Conservation (phyloP, 2,888 invertebrate species). For the Lasioglossum marginatum region DNA sequence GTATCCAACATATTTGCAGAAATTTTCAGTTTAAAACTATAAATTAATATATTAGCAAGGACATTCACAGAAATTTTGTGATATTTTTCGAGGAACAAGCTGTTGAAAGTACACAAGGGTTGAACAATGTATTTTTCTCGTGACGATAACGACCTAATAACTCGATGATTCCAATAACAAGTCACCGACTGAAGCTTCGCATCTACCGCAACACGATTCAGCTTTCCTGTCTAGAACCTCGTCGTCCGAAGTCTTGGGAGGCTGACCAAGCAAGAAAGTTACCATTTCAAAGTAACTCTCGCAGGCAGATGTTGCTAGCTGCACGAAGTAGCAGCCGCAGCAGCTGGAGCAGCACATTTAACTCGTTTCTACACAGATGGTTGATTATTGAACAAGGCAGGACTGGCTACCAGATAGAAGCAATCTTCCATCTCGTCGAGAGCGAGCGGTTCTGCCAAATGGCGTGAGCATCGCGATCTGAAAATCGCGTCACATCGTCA, state of each 20-base stretch:
- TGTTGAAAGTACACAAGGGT: too few species aligned
- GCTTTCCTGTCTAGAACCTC: not conserved
- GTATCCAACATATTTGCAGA: too few species aligned
- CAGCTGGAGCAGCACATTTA: slow-evolving; percentile 34
- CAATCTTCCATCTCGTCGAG: slow-evolving; percentile 57
- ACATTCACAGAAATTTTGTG: too few species aligned
- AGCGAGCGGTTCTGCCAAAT: slow-evolving; percentile 51
- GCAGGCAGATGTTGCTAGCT: not conserved
- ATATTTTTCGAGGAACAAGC: too few species aligned
- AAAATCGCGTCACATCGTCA: slow-evolving; percentile 65
- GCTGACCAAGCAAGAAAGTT: not conserved
- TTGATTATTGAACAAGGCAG: slow-evolving; percentile 45
- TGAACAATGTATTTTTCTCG: too few species aligned
- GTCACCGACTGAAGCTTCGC: not conserved
- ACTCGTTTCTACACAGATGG: slow-evolving; percentile 59
- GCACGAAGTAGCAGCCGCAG: not conserved
- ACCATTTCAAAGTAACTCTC: not conserved
- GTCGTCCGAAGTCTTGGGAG: not conserved
- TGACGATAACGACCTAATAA: too few species aligned
- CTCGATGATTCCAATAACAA: not conserved
- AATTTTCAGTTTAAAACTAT: too few species aligned
- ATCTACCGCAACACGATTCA: not conserved
- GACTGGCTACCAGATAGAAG: slow-evolving; percentile 15
- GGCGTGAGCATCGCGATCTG: slow-evolving; percentile 71
- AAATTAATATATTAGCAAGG: too few species aligned